phyloP scores from a whole-genome alignment of 2,888 invertebrate species.

The Eristalinus sepulchralis region DNA sequence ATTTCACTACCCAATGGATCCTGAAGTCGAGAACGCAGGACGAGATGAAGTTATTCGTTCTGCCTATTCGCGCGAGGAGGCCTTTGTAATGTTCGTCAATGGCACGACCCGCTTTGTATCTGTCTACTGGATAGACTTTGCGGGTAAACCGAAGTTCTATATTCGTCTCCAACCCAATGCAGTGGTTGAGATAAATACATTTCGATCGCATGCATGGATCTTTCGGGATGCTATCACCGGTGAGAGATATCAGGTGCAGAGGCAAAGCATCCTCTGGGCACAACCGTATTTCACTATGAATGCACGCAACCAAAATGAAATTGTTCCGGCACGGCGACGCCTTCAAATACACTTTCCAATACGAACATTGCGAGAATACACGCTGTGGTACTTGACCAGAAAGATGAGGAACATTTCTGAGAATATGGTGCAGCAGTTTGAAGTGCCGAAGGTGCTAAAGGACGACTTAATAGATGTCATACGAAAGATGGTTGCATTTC shows the following conservation, averaged over 20 bases:
- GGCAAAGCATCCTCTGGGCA: slow-evolving; percentile 82
- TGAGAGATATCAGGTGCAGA: slow-evolving; percentile 85
- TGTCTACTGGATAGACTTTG: slow-evolving; percentile 88
- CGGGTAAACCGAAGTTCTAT: slow-evolving; percentile 85
- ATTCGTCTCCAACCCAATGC: slow-evolving; percentile 82
- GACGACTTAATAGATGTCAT: slow-evolving; percentile 36
- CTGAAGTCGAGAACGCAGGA: slow-evolving; percentile 47
- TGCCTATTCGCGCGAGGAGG: slow-evolving; percentile 75
- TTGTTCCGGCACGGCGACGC: slow-evolving; percentile 73
- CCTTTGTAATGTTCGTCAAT: slow-evolving; percentile 85
- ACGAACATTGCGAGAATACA: slow-evolving; percentile 75
- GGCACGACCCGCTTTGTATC: slow-evolving; percentile 81
- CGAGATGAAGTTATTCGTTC: slow-evolving; percentile 72
- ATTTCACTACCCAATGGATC: slow-evolving; percentile 41
- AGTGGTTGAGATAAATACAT: slow-evolving; percentile 85
- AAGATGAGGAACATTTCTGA: slow-evolving; percentile 24
- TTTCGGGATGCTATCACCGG: slow-evolving; percentile 87
- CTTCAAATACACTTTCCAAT: slow-evolving; percentile 77
- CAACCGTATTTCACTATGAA: slow-evolving; percentile 76
- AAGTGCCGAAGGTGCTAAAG: slow-evolving; percentile 40
- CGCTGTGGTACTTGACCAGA: slow-evolving; percentile 74
- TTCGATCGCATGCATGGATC: slow-evolving; percentile 91
- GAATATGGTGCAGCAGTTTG: slow-evolving; percentile 25
- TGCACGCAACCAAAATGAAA: slow-evolving; percentile 72
- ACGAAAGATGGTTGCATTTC: slow-evolving; percentile 30